Evolutionary conservation across 2,113 vertebrate genomes (phyloP).

Genomic region (Megalops atlanticus): DNA sequence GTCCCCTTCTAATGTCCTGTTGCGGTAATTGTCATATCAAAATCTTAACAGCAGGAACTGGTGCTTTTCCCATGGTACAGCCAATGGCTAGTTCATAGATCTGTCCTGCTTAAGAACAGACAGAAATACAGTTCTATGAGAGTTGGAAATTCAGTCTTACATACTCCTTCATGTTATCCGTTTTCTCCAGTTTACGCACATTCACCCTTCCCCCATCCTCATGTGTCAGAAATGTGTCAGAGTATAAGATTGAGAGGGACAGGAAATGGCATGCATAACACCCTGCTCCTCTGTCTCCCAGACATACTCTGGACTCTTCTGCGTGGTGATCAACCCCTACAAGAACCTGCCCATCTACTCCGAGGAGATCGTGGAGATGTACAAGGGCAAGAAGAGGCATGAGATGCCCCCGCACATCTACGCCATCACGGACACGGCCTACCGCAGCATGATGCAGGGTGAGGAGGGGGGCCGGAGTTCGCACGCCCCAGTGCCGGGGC

Average conservation of each 20-base stretch:
- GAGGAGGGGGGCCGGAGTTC: too few relatives aligned
- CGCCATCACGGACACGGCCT: constrained; percentile 95
- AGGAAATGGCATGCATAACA: not conserved
- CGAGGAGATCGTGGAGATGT: constrained; percentile 98
- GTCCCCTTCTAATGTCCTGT: not conserved
- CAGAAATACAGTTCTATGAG: too few relatives aligned
- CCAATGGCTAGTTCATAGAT: too few relatives aligned
- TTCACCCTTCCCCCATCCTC: too few relatives aligned
- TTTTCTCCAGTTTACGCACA: too few relatives aligned
- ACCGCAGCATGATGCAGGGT: constrained; percentile 99
- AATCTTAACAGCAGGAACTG: too few relatives aligned
- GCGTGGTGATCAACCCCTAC: constrained; percentile 98
- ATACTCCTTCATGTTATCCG: too few relatives aligned
- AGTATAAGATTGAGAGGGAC: too few relatives aligned
- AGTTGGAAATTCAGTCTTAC: too few relatives aligned
- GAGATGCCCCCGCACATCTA: constrained; percentile 99
- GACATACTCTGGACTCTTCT: constrained; percentile 98
- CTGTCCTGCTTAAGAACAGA: too few relatives aligned
- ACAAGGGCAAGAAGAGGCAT: constrained; percentile 98
- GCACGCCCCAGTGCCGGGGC: not conserved
- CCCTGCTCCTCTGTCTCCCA: constrained; percentile 49
- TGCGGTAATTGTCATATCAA: not conserved
- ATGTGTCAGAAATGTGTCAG: not conserved
- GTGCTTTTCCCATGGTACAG: too few relatives aligned
- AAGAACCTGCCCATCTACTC: constrained; percentile 99